phyloP scores from a whole-genome alignment of 2,888 invertebrate genomes.

The Lithodes maja region DNA sequence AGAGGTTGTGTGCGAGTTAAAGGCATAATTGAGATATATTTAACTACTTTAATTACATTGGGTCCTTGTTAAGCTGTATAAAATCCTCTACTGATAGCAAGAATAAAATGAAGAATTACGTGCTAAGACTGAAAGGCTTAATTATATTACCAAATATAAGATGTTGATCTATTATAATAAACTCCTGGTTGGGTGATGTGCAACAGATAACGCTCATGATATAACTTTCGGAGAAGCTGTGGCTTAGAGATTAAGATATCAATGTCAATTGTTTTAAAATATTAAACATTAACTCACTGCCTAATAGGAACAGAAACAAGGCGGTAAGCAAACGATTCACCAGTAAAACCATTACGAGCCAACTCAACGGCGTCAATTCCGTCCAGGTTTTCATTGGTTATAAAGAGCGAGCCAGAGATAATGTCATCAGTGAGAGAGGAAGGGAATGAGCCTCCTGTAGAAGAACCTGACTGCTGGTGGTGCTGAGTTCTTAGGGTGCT shows the following conservation, averaged over 20 bases:
- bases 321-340: conserved; percentile 34
- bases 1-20: no score
- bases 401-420: conserved; percentile 42
- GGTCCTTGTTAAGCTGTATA: no score
- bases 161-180: no score
- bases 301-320: conserved; percentile 40
- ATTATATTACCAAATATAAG: no score
- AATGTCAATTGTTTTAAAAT: not conserved
- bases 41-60: no score
- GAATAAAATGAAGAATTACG: no score
- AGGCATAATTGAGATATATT: no score
- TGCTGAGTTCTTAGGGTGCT: not conserved
- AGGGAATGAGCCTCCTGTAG: not conserved
- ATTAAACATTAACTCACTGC: conserved; percentile 13
- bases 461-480: not conserved
- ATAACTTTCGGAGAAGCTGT: not conserved
- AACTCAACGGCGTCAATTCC: conserved; percentile 44
- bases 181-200: no score
- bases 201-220: not conserved
- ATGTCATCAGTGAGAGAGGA: conserved; percentile 30
- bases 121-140: no score
- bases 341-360: conserved; percentile 33
- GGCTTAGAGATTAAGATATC: not conserved
- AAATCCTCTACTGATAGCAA: no score
- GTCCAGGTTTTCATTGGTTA: conserved; percentile 41